Evolutionary conservation across 2,888 invertebrate genomes (phyloP).

Genomic region (Drosophila longiperda): DNA sequence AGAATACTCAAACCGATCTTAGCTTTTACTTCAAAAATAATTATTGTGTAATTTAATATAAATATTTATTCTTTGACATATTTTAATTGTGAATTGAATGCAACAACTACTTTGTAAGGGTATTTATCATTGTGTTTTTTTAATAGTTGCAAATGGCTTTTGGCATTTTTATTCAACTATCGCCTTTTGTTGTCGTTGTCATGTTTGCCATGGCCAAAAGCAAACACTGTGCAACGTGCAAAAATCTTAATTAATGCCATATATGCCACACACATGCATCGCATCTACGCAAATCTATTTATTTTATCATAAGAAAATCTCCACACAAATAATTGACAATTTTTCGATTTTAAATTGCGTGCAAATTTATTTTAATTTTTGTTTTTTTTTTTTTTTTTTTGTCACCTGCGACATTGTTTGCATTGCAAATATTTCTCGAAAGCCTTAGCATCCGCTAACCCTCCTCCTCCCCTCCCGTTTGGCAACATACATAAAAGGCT

Average conservation of each 20-base stretch:
- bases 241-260: constrained; percentile 69
- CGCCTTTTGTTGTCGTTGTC: constrained; percentile 41
- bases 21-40: background rate
- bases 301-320: constrained; percentile 44
- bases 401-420: constrained; percentile 67
- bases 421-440: constrained; percentile 72
- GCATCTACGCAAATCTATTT: constrained; percentile 11
- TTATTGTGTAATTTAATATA: background rate
- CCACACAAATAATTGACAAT: constrained; percentile 71
- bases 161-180: constrained; percentile 53
- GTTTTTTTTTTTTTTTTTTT: constrained; percentile 26
- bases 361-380: constrained; percentile 76
- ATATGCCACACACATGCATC: constrained; percentile 12
- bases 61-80: background rate
- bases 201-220: constrained; percentile 55
- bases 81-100: background rate
- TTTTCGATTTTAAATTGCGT: constrained; percentile 74
- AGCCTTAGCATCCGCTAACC: constrained; percentile 32
- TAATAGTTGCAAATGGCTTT: constrained; percentile 35
- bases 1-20: background rate
- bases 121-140: constrained; percentile 26
- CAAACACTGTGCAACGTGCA: constrained; percentile 58
- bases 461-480: background rate
- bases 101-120: constrained; percentile 1
- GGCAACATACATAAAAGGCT: constrained; percentile 36